Base-by-base conservation (phyloP, 2,797 vertebrate species). In the Fratercula arctica region DNA sequence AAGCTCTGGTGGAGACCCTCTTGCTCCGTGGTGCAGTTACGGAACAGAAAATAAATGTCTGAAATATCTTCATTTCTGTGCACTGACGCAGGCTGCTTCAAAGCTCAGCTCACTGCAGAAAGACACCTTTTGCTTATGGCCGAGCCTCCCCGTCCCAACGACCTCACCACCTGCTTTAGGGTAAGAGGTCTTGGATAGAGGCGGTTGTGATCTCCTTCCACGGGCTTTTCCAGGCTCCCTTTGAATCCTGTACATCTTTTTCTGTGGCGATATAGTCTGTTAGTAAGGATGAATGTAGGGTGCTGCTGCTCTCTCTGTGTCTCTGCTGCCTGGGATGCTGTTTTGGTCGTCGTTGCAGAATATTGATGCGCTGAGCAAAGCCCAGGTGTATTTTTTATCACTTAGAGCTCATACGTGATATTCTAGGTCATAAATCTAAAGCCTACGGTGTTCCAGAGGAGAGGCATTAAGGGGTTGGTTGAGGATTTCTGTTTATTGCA, bases 231-330 rank as follows among this genome's bases (percentile, higher is more conserved):
- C 37, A 68, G 31, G 50, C 59, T 78, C 51, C 26, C 51, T 56
- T 5, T 45, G 26, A 46, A 83, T 85, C 74, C 92, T 13, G 15
- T 7, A 23, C 16, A 2, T 46, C 46, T 60, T 45, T 56, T 83
- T 35, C n/a, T 37, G 0, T 51, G n/a, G 39, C 0, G 6, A 6
- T 59, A 4, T 1, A 16, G 14, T 24, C 51, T 59, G 26, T 60
- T 78, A 26, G 37, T 13, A 41, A 64, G 51, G 72, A 6, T 24
- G 45, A 35, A 21, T 0, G 10, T 54, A 13, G 1, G 1, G 45
- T 14, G 33, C 67, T 61, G 41, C 51, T 60, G 60, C 82, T n/a
- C 31, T 10, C n/a, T 57, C 46, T 1, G 1, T 39, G 54, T 25
- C 35, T n/a, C 28, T 59, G 53, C 64, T 63, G 31, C 74, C 63